Conservation (phyloP, 2,797 vertebrate species). For the Falco columbarius region DNA sequence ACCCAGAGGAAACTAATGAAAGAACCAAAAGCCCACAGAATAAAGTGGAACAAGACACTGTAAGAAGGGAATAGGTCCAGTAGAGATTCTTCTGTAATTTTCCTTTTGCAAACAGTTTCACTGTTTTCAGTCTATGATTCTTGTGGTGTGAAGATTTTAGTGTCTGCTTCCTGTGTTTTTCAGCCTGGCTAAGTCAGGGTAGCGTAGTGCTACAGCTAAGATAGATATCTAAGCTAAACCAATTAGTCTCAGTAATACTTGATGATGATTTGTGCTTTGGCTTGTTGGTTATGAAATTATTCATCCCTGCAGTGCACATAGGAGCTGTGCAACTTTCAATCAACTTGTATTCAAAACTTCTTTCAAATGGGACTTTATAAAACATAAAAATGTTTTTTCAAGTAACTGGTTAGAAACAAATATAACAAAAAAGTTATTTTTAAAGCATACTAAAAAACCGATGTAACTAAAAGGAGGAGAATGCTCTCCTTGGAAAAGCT, state of each 20-base stretch:
- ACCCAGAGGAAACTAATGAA: background rate
- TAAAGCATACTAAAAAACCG: background rate
- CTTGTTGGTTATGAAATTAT: background rate
- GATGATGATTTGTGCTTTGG: background rate
- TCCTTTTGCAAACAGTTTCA: background rate
- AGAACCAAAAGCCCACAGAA: background rate
- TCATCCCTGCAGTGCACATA: background rate
- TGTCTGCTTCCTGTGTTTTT: background rate
- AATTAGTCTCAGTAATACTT: background rate
- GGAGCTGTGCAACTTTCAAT: background rate
- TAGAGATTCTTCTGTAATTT: background rate
- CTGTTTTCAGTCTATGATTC: background rate
- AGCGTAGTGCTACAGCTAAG: background rate
- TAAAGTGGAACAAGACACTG: background rate
- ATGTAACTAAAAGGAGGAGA: background rate
- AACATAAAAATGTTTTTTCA: background rate
- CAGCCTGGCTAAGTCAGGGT: background rate
- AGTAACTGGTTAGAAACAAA: background rate
- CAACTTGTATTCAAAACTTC: background rate
- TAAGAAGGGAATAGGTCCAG: background rate
- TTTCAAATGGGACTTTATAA: background rate
- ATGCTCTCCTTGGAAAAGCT: background rate
- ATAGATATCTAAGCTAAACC: background rate
- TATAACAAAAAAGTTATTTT: background rate
- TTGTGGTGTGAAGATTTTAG: background rate